Percentiles rank a stretch among this genome's conserved stretches.
These are phyloP conservation scores for Tenthredo amoena DNA, from an alignment of 2,888 invertebrate genomes.

Conservation along the genomic window DNA sequence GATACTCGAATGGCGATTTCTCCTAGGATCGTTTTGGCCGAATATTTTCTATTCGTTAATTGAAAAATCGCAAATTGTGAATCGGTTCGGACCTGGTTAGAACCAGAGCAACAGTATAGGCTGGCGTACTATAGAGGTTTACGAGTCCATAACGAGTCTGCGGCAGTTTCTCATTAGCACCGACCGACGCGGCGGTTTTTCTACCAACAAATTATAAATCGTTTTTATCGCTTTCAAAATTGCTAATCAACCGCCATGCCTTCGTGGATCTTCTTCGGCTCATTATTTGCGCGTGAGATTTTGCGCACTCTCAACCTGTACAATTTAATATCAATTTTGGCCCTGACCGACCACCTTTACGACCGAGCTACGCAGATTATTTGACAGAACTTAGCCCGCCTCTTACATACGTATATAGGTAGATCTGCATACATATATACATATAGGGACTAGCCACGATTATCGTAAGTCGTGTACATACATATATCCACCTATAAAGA, in stretches of 20 bases:
- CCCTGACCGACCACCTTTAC: constrained; percentile 16
- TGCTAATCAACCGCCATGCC: constrained; percentile 68
- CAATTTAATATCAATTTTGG: constrained; percentile 49
- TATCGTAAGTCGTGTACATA: background rate
- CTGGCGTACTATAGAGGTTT: constrained; percentile 22
- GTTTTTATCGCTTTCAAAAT: constrained; percentile 72
- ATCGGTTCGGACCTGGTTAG: background rate
- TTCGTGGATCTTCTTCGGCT: constrained; percentile 29
- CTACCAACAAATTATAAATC: constrained; percentile 69
- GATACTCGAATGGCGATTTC: background rate
- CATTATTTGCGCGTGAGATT: constrained; percentile 52
- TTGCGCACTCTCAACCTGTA: constrained; percentile 40
- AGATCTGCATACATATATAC: background rate
- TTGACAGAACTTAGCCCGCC: constrained; percentile 26
- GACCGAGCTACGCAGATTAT: constrained; percentile 7
- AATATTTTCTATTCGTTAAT: background rate
- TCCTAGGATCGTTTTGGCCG: background rate
- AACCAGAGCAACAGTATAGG: constrained; percentile 29
- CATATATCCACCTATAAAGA: background rate
- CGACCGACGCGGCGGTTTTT: constrained; percentile 62
- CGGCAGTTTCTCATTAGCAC: constrained; percentile 72
- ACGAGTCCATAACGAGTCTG: constrained; percentile 61
- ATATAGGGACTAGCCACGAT: background rate
- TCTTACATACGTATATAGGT: background rate
- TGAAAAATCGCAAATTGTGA: background rate